Percentiles rank a stretch among this genome's conserved stretches.
These are phyloP conservation scores for Phaenicophaeus curvirostris DNA, from an alignment of 2,797 vertebrate species.

Conservation along the genomic window DNA sequence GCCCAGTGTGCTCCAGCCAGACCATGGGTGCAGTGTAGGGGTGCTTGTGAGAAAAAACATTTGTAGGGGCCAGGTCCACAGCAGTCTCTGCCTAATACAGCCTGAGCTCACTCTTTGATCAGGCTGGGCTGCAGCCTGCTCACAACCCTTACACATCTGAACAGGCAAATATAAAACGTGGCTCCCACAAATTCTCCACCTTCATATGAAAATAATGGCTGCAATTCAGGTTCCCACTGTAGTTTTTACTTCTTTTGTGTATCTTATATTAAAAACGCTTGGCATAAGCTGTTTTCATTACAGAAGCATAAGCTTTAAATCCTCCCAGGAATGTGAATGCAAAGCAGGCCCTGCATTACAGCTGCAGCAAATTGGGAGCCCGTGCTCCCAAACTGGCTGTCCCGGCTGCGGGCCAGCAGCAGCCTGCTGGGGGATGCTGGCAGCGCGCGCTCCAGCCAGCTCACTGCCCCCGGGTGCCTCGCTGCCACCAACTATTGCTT, in stretches of 20 bases:
- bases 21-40: background rate
- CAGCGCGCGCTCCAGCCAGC: background rate
- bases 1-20: background rate
- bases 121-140: background rate
- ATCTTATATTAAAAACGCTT: constrained; percentile 52
- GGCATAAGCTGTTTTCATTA: constrained; percentile 48
- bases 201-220: constrained; percentile 7
- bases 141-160: background rate
- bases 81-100: background rate
- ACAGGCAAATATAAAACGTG: background rate
- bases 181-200: background rate
- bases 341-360: background rate
- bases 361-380: background rate
- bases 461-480: accelerated
- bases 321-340: constrained; percentile 52
- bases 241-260: constrained; percentile 24
- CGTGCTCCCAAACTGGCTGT: background rate
- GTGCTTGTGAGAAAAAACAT: background rate
- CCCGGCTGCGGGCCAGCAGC: background rate
- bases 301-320: constrained; percentile 57
- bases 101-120: background rate
- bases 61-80: accelerated
- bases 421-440: background rate
- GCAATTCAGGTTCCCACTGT: constrained; percentile 18
- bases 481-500: background rate